Evolutionary conservation across 2,888 invertebrate genomes (phyloP).

Genomic region (Scaptomyza caliginosa): DNA sequence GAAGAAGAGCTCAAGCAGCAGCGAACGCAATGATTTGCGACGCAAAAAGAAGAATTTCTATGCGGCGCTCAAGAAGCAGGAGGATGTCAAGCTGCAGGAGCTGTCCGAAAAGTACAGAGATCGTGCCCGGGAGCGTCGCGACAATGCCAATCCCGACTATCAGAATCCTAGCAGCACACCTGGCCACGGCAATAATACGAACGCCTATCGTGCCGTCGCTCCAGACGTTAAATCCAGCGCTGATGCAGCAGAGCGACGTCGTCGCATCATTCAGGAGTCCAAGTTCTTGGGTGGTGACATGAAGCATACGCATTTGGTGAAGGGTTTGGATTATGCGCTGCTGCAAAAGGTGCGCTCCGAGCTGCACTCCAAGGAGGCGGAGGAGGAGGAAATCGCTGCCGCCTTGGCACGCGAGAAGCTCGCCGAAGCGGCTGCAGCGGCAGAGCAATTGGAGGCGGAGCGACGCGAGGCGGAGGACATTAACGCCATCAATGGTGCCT

Average conservation of each 20-base stretch:
- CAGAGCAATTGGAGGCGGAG: constrained; percentile 83
- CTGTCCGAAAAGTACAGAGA: constrained; percentile 96
- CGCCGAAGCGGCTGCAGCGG: constrained; percentile 83
- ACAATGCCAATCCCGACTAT: constrained; percentile 92
- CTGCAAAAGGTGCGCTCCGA: constrained; percentile 97
- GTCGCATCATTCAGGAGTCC: constrained; percentile 98
- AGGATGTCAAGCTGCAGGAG: constrained; percentile 97
- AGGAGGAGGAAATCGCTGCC: constrained; percentile 92
- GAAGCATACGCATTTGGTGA: constrained; percentile 99
- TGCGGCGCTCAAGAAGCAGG: constrained; percentile 96
- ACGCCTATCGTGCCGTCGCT: constrained; percentile 92
- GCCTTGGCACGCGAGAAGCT: constrained; percentile 83
- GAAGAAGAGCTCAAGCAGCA: constrained; percentile 65
- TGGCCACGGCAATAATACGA: constrained; percentile 81
- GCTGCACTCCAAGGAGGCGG: constrained; percentile 89
- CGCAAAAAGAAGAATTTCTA: constrained; percentile 97
- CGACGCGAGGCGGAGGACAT: constrained; percentile 89
- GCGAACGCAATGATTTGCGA: constrained; percentile 91
- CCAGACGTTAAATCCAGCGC: constrained; percentile 97
- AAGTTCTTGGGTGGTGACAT: constrained; percentile 99
- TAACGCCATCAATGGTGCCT: constrained; percentile 87
- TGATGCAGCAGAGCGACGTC: constrained; percentile 96
- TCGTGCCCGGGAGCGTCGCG: constrained; percentile 94
- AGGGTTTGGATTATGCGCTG: constrained; percentile 96
- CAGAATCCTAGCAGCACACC: constrained; percentile 90